These are phyloP conservation scores for Tauraco erythrolophus DNA, from an alignment of 2,113 vertebrate species.

Conservation along the genomic window DNA sequence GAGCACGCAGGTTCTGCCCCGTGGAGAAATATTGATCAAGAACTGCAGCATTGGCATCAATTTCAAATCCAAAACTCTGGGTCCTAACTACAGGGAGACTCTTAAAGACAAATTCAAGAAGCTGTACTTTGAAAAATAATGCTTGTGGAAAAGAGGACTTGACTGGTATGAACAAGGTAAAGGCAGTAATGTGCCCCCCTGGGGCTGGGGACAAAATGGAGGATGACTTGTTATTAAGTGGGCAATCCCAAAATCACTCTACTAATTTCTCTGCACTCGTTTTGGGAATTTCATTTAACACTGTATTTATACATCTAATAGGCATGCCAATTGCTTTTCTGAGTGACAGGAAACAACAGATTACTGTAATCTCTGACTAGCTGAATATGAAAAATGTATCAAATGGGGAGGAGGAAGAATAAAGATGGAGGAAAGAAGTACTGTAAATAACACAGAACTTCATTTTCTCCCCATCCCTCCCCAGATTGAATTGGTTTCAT, in stretches of 20 bases:
- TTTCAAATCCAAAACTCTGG: constrained; percentile 3
- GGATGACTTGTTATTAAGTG: neutral
- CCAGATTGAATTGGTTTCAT: neutral
- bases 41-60: neutral
- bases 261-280: neutral
- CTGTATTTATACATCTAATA: neutral
- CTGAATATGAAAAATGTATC: neutral
- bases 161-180: neutral
- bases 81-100: neutral
- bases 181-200: neutral
- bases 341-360: neutral
- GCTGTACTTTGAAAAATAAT: neutral
- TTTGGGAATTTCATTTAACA: constrained; percentile 7
- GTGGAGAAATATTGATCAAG: neutral
- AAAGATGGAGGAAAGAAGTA: neutral
- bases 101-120: neutral
- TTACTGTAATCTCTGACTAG: neutral
- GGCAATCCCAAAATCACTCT: constrained; percentile 5
- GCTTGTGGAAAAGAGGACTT: neutral
- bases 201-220: neutral
- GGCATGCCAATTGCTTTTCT: neutral
- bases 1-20: neutral
- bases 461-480: neutral
- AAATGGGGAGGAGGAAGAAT: neutral
- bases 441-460: neutral